Percentiles rank a stretch among this genome's conserved stretches.
phyloP scores from a whole-genome alignment of 2,113 vertebrate genomes.

The Taxidea taxus region DNA sequence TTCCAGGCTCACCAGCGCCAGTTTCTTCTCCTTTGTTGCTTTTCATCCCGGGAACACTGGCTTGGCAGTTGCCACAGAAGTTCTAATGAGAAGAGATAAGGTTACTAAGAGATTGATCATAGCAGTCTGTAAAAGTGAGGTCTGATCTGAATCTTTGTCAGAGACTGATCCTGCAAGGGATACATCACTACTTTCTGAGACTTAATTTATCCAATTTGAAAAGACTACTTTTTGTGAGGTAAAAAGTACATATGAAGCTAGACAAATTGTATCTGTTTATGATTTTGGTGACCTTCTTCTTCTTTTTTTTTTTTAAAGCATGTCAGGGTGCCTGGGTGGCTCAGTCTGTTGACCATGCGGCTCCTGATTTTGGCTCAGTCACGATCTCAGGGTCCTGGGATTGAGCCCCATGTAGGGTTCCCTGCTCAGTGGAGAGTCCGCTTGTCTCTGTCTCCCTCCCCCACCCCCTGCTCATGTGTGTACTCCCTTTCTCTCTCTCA shows the following conservation, averaged over 20 bases:
- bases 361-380: neutral
- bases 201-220: neutral
- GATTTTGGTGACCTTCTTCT: neutral
- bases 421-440: neutral
- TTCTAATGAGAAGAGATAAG: conserved; percentile 81
- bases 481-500: neutral
- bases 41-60: conserved; percentile 83
- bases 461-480: neutral
- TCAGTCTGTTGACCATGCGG: neutral
- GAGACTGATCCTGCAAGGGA: neutral
- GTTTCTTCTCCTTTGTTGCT: conserved; percentile 88
- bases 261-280: neutral
- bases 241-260: neutral
- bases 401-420: neutral
- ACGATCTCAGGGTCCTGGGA: neutral
- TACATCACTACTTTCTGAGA: neutral
- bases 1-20: conserved; percentile 77
- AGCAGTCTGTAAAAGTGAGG: neutral
- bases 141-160: neutral
- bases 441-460: neutral
- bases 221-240: neutral
- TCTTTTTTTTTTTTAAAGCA: neutral
- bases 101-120: neutral
- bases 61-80: conserved; percentile 88
- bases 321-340: neutral